These are phyloP conservation scores for Callaeas wilsoni DNA, from an alignment of 2,113 vertebrate species.

Conservation along the genomic window DNA sequence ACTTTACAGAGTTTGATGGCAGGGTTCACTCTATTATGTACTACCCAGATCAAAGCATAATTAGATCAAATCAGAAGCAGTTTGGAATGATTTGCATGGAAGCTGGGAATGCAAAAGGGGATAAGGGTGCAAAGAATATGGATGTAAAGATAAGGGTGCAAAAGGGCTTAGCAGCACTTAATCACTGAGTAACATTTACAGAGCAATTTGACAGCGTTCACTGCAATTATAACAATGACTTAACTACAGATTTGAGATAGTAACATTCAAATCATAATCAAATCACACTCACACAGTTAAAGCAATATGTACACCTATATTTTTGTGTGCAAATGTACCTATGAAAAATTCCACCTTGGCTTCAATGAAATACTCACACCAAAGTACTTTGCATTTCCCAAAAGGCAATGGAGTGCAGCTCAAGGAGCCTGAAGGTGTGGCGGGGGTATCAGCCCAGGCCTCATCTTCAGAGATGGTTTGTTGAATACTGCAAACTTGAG, in stretches of 20 bases:
- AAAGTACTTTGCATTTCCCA: background rate
- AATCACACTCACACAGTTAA: background rate
- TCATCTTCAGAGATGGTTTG: background rate
- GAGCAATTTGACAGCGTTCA: background rate
- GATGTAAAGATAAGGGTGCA: background rate
- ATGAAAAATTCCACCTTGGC: background rate
- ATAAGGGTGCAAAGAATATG: background rate
- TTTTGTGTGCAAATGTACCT: background rate
- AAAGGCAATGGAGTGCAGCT: background rate
- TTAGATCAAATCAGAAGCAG: background rate
- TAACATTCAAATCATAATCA: background rate
- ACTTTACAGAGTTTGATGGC: background rate
- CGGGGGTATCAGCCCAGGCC: accelerated
- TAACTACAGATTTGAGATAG: background rate
- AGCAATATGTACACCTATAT: background rate
- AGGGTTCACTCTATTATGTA: background rate
- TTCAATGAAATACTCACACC: background rate
- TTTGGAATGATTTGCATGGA: background rate
- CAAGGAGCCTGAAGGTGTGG: background rate
- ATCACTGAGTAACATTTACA: background rate
- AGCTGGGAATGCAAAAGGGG: background rate
- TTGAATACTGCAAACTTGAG: background rate
- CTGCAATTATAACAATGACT: background rate
- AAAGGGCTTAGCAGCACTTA: background rate
- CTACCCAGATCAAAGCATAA: background rate